These are phyloP conservation scores for Bujurquina vittata DNA, from an alignment of 2,113 vertebrate species.

Conservation along the genomic window DNA sequence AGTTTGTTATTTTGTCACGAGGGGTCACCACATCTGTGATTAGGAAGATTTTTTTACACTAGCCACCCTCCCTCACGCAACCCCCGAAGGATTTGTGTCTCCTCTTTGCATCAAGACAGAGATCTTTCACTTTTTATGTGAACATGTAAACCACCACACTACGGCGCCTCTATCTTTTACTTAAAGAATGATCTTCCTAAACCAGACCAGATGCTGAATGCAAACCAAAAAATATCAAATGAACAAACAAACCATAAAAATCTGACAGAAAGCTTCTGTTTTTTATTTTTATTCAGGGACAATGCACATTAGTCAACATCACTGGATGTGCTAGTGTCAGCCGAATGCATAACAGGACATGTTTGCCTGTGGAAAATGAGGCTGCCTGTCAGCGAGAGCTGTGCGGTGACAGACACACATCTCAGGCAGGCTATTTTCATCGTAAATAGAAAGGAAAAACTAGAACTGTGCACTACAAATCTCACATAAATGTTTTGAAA, in stretches of 20 bases:
- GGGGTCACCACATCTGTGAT: not conserved
- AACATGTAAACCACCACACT: not conserved
- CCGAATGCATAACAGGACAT: not conserved
- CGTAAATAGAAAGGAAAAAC: not conserved
- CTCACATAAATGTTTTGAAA: not conserved
- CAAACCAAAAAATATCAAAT: no score
- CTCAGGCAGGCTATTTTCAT: not conserved
- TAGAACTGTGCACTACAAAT: not conserved
- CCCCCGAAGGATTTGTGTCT: not conserved
- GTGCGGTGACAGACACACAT: not conserved
- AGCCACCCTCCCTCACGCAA: not conserved
- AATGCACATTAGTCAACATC: not conserved
- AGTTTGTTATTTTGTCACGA: not conserved
- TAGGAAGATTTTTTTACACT: not conserved
- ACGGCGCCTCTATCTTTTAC: not conserved
- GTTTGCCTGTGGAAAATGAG: slow-evolving; percentile 1
- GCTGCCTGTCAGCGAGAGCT: not conserved
- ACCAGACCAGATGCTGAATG: not conserved
- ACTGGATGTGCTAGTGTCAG: not conserved
- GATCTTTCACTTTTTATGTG: not conserved
- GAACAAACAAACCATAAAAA: no score
- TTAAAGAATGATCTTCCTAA: not conserved
- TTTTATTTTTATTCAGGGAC: not conserved
- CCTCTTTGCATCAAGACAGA: not conserved
- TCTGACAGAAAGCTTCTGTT: not conserved